A percentile compares a stretch with the other conserved stretches of the same genome.
These are phyloP conservation scores for Marisa cornuarietis DNA, from an alignment of 1,140 invertebrate species.

Conservation along the genomic window DNA sequence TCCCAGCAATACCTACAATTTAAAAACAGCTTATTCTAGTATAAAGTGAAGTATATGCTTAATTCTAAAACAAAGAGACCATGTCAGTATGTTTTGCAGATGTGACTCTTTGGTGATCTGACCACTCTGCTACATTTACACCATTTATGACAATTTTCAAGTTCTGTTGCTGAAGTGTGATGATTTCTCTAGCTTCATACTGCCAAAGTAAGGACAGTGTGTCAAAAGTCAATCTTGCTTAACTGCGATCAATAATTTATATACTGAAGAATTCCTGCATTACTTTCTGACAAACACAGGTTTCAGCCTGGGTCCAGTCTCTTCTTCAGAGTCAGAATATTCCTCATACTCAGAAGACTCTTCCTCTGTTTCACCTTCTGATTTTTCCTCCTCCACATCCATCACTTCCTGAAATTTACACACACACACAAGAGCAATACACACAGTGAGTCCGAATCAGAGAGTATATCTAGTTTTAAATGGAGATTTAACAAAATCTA, in stretches of 20 bases:
- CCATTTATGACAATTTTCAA: too few relatives aligned
- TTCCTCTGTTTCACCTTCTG: constrained; percentile 74
- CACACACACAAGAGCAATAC: background rate
- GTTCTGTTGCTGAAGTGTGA: too few relatives aligned
- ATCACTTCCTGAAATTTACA: constrained; percentile 67
- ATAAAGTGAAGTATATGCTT: too few relatives aligned
- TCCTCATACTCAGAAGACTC: constrained; percentile 71
- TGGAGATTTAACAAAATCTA: background rate
- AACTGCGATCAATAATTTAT: background rate
- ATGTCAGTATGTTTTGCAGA: too few relatives aligned
- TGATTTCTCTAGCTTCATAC: background rate
- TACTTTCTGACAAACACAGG: constrained; percentile 95
- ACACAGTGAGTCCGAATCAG: background rate
- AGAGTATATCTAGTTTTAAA: background rate
- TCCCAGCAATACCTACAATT: background rate
- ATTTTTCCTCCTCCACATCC: constrained; percentile 77
- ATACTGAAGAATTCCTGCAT: constrained; percentile 22
- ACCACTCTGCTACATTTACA: too few relatives aligned
- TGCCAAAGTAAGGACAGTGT: background rate
- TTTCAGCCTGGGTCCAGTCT: constrained; percentile 88
- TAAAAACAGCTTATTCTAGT: background rate
- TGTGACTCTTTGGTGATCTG: too few relatives aligned
- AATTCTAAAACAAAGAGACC: too few relatives aligned
- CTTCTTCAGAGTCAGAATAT: constrained; percentile 81
- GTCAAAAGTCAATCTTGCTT: too few relatives aligned